A percentile compares a stretch with the other conserved stretches of the same genome.
These are phyloP conservation scores for Xanthorhoe spadicearia DNA, from an alignment of 2,888 invertebrate genomes.

Conservation along the genomic window DNA sequence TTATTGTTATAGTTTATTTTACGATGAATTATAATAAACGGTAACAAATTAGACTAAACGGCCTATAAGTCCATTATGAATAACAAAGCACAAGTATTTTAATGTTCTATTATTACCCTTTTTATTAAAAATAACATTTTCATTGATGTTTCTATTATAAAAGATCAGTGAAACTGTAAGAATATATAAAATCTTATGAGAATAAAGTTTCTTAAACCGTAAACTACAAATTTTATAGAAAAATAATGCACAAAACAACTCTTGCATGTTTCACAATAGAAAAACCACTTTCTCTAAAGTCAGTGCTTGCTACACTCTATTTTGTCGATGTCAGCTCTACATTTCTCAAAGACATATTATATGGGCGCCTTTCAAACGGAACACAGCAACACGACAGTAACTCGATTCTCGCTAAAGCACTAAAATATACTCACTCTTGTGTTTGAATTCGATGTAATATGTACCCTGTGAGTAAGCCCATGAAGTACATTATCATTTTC, in stretches of 20 bases:
- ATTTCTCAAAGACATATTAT: slow-evolving; percentile 10
- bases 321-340: slow-evolving; percentile 2
- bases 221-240: background rate
- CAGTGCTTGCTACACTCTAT: background rate
- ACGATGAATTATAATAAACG: too few species aligned
- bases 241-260: background rate
- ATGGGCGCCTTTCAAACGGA: slow-evolving; percentile 27
- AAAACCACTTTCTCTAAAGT: background rate
- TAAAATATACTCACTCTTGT: slow-evolving; percentile 77
- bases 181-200: too few species aligned
- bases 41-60: too few species aligned
- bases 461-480: slow-evolving; percentile 88
- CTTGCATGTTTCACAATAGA: background rate
- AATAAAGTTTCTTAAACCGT: too few species aligned
- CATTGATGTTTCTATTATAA: background rate
- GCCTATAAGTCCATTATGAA: too few species aligned
- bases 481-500: slow-evolving; percentile 88
- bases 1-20: too few species aligned
- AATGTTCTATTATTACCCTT: too few species aligned
- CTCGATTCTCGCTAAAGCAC: slow-evolving; percentile 8
- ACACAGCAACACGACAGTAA: slow-evolving; percentile 21
- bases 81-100: too few species aligned
- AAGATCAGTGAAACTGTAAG: background rate
- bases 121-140: too few species aligned
- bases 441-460: slow-evolving; percentile 87